Conservation (phyloP, 2,113 vertebrate genomes). For the Hemiprocne comata region DNA sequence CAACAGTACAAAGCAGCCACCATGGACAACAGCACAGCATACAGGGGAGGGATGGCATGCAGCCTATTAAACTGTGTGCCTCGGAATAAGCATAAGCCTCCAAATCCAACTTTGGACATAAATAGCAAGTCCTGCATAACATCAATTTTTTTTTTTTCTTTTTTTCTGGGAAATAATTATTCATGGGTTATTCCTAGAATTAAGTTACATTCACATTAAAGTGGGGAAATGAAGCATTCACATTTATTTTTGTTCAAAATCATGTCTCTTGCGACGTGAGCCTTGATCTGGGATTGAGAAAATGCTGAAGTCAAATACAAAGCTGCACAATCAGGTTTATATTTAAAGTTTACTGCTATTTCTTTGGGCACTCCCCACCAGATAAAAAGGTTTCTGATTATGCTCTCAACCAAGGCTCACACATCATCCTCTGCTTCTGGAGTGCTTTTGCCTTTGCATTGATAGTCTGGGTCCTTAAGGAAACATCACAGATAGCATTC, state of each 20-base stretch:
- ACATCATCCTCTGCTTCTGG: background rate
- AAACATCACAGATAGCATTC: background rate
- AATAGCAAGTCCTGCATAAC: background rate
- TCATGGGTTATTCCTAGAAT: background rate
- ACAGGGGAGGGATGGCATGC: accelerated
- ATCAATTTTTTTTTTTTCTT: no score
- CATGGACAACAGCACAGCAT: background rate
- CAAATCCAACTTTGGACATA: background rate
- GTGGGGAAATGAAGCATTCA: background rate
- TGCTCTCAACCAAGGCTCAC: background rate
- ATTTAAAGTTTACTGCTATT: background rate
- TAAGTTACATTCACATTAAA: background rate
- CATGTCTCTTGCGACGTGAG: accelerated
- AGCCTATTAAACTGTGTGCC: background rate
- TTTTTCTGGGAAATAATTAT: background rate
- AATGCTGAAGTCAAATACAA: background rate
- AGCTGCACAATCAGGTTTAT: background rate
- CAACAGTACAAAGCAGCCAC: background rate
- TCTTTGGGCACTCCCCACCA: background rate
- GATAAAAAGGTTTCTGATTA: background rate
- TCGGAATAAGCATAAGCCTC: background rate
- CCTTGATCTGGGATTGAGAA: background rate
- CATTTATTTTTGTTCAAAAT: background rate
- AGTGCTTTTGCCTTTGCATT: background rate
- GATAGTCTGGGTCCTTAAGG: background rate